phyloP scores from a whole-genome alignment of 2,888 invertebrate species.

The Leucophora obtusa region DNA sequence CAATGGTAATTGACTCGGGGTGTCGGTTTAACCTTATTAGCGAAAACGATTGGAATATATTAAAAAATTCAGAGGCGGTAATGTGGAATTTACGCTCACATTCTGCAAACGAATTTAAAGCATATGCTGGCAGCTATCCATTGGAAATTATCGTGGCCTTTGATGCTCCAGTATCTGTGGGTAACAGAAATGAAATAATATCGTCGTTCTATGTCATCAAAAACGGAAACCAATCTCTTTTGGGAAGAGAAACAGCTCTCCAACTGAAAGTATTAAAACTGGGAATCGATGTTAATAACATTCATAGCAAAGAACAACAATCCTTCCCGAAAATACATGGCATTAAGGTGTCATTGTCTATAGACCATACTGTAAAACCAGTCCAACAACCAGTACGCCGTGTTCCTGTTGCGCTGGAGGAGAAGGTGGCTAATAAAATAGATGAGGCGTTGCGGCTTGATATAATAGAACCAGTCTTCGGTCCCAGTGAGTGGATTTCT shows the following conservation, averaged over 20 bases:
- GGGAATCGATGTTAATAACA: too few species aligned
- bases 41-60: too few species aligned
- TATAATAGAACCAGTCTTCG: conserved; percentile 69
- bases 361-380: conserved; percentile 59
- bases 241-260: too few species aligned
- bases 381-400: conserved; percentile 70
- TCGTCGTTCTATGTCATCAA: conserved; percentile 54
- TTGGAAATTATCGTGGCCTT: conserved; percentile 14
- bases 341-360: conserved; percentile 34
- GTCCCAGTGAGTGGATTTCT: too few species aligned
- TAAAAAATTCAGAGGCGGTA: too few species aligned
- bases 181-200: conserved; percentile 37
- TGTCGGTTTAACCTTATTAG: too few species aligned
- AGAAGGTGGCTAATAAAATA: conserved; percentile 66
- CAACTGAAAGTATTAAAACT: too few species aligned
- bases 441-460: conserved; percentile 48
- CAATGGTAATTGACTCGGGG: too few species aligned
- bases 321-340: conserved; percentile 63
- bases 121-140: conserved; percentile 13
- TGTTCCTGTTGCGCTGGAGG: conserved; percentile 67
- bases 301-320: background rate
- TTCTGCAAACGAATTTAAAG: conserved; percentile 17
- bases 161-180: background rate
- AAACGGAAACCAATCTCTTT: conserved; percentile 60
- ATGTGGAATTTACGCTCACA: conserved; percentile 14